Conservation (phyloP, 1,140 invertebrate genomes). For the Nasonia longicornis region DNA sequence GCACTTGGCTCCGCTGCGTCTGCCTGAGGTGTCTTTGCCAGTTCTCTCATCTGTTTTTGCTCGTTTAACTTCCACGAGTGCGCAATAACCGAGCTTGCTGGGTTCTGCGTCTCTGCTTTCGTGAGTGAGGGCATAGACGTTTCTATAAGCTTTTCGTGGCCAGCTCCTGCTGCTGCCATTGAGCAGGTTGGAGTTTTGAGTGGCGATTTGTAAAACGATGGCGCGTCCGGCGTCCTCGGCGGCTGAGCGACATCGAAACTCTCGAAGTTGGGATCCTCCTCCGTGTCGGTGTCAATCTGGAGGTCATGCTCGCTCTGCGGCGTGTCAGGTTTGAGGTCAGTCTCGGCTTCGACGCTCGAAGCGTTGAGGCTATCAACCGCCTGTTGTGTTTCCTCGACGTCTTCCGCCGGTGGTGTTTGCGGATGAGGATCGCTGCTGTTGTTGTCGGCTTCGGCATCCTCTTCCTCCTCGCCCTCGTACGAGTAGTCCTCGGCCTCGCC, state of each 20-base stretch:
- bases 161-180: slow-evolving; percentile 31
- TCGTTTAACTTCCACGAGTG: slow-evolving; percentile 63
- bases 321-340: slow-evolving; percentile 85
- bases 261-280: slow-evolving; percentile 76
- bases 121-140: slow-evolving; percentile 43
- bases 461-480: slow-evolving; percentile 67
- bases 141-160: slow-evolving; percentile 59
- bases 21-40: slow-evolving; percentile 48
- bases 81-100: slow-evolving; percentile 57
- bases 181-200: slow-evolving; percentile 54
- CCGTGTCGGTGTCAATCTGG: slow-evolving; percentile 88
- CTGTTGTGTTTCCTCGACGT: slow-evolving; percentile 83
- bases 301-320: slow-evolving; percentile 86
- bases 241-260: slow-evolving; percentile 65
- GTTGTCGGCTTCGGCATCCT: slow-evolving; percentile 42
- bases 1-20: slow-evolving; percentile 50
- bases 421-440: neutral
- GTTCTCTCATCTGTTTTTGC: slow-evolving; percentile 51
- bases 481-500: slow-evolving; percentile 73
- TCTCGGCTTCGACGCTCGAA: slow-evolving; percentile 70
- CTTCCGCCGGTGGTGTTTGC: slow-evolving; percentile 68
- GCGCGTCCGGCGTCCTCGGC: slow-evolving; percentile 67
- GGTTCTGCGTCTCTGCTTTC: slow-evolving; percentile 49
- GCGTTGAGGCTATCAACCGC: slow-evolving; percentile 81
- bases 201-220: slow-evolving; percentile 65